phyloP scores from a whole-genome alignment of 2,888 invertebrate genomes.

The Shargacucullia verbasci region DNA sequence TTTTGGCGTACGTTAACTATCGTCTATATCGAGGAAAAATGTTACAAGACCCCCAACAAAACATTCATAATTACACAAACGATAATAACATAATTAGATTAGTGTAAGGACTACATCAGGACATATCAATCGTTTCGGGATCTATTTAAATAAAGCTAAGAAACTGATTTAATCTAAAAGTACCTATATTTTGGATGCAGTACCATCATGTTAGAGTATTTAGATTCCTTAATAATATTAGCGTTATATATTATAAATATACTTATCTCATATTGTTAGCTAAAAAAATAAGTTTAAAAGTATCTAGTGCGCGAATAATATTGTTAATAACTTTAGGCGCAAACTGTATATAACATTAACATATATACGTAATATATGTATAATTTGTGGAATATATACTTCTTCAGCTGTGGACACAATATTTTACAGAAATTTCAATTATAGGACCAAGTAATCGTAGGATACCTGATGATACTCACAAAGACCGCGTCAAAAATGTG shows the following conservation, averaged over 20 bases:
- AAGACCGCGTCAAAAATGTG: too few relatives aligned
- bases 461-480: too few relatives aligned
- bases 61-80: neutral
- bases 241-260: slow-evolving; percentile 78
- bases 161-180: slow-evolving; percentile 44
- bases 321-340: slow-evolving; percentile 61
- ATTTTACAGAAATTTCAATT: slow-evolving; percentile 44
- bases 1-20: too few relatives aligned
- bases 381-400: slow-evolving; percentile 38
- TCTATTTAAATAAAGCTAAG: slow-evolving; percentile 20
- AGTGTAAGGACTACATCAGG: slow-evolving; percentile 31
- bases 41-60: too few relatives aligned
- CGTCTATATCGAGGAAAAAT: too few relatives aligned
- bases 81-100: slow-evolving; percentile 15
- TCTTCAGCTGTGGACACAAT: slow-evolving; percentile 42
- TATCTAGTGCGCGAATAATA: slow-evolving; percentile 72
- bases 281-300: slow-evolving; percentile 76
- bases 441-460: slow-evolving; percentile 38
- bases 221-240: slow-evolving; percentile 81
- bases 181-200: slow-evolving; percentile 64
- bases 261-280: slow-evolving; percentile 82
- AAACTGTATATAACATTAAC: slow-evolving; percentile 54
- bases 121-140: slow-evolving; percentile 52
- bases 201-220: slow-evolving; percentile 70
- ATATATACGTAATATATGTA: slow-evolving; percentile 45